These are phyloP conservation scores for Hydrocynus forskahlii DNA, from an alignment of 2,797 vertebrate genomes.

Conservation along the genomic window DNA sequence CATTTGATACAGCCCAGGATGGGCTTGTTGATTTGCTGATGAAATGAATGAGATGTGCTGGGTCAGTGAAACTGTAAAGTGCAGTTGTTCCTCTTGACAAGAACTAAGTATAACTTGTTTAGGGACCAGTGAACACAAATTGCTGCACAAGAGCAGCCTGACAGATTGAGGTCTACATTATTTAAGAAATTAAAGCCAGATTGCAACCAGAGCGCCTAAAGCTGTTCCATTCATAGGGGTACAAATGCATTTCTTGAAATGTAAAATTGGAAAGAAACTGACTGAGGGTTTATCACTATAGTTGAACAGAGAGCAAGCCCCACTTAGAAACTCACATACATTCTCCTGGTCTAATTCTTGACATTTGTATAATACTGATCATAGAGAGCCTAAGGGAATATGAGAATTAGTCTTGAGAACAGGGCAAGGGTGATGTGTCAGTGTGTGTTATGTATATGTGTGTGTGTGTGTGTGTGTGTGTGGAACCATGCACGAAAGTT, in stretches of 20 bases:
- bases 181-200: neutral
- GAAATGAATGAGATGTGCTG: neutral
- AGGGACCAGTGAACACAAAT: neutral
- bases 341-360: conserved; percentile 1
- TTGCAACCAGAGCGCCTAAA: neutral
- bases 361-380: neutral
- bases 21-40: neutral
- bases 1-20: neutral
- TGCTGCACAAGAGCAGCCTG: neutral
- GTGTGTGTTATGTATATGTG: neutral
- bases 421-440: neutral
- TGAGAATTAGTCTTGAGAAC: neutral
- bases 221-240: neutral
- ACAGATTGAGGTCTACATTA: neutral
- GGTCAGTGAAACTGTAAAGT: neutral
- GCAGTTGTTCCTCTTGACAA: neutral
- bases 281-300: neutral
- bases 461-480: neutral
- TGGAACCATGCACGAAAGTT: neutral
- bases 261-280: neutral
- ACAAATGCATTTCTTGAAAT: neutral
- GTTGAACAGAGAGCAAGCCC: neutral
- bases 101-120: neutral
- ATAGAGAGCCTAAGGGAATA: neutral
- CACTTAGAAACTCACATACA: neutral